These are phyloP conservation scores for Pyrocephalus nanus DNA, from an alignment of 2,797 vertebrate genomes.

Conservation along the genomic window DNA sequence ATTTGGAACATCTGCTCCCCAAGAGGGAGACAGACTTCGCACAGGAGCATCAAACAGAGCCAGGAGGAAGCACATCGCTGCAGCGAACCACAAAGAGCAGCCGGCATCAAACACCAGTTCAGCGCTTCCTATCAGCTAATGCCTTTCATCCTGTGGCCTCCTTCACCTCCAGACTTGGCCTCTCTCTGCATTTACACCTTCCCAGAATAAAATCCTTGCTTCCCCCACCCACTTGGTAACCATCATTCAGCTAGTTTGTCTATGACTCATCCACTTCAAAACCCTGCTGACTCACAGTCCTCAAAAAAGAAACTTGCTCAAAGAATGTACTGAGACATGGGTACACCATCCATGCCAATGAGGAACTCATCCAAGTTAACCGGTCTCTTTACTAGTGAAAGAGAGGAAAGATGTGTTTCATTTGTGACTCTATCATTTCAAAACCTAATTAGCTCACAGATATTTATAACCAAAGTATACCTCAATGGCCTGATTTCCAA, in stretches of 20 bases:
- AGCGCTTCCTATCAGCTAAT: neutral
- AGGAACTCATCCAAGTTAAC: neutral
- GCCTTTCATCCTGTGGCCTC: neutral
- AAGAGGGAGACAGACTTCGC: neutral
- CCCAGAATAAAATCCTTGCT: conserved; percentile 51
- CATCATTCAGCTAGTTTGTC: conserved; percentile 34
- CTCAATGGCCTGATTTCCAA: conserved; percentile 27
- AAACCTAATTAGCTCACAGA: conserved; percentile 29
- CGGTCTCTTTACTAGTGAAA: neutral
- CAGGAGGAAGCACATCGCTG: neutral
- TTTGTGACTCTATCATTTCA: neutral
- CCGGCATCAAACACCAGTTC: neutral
- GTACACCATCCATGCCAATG: neutral
- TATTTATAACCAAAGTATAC: conserved; percentile 44
- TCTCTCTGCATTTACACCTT: conserved; percentile 38
- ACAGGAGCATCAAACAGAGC: neutral
- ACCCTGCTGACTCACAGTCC: conserved; percentile 57
- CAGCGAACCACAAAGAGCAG: neutral
- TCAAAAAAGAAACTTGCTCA: conserved; percentile 36
- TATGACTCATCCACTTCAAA: conserved; percentile 62
- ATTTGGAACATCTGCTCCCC: neutral
- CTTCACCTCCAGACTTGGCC: conserved; percentile 49
- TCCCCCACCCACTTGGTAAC: conserved; percentile 52
- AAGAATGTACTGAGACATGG: rapidly evolving
- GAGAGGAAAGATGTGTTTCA: neutral